Base-by-base conservation (phyloP, 2,888 invertebrate genomes). In the Xestia c-nigrum region DNA sequence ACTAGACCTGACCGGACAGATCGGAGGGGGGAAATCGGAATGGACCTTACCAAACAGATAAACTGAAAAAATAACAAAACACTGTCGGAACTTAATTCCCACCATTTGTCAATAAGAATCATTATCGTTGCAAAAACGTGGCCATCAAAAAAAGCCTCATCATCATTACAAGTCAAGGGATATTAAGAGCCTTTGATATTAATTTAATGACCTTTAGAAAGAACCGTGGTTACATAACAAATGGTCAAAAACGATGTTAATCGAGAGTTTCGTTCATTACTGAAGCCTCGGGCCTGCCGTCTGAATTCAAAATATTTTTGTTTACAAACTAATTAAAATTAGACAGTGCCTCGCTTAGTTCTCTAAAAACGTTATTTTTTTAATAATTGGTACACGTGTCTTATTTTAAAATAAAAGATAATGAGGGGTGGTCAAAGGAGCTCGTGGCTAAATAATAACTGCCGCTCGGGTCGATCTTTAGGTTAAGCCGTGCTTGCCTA, bases 241-340 rank as follows among this genome's bases (percentile, higher is more conserved):
- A 93, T 91, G 90, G 88, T 85, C 87, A 87, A 89, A 90, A 92
- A 88, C 84, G 90, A 92, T 92, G 92, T 92, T 93, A 93, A 94
- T 92, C 92, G 91, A 89, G 91, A 87, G 85, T 88, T 89, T 88
- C 88, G 90, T 91, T 94, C 92, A 94, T 95, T 94, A 93, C 91
- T 85, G 86, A 86, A 83, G 90, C 95, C 93, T 80, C 89, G 83
- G 93, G 95, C 91, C 90, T 92, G 92, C 93, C 93, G 92, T 92
- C 88, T 89, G 91, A 91, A 87, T 89, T 86, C 84, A 88, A 91
- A 91, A 92, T 90, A 90, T 90, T 92, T 93, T 94, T 94, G 93
- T 95, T 95, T 93, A 93, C 89, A 88, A 94, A 94, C 93, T 94
- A 94, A 96, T 95, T 94, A 94, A 92, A 89, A 93, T 91, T 90